phyloP scores from a whole-genome alignment of 2,113 vertebrate genomes.

The Colius striatus region DNA sequence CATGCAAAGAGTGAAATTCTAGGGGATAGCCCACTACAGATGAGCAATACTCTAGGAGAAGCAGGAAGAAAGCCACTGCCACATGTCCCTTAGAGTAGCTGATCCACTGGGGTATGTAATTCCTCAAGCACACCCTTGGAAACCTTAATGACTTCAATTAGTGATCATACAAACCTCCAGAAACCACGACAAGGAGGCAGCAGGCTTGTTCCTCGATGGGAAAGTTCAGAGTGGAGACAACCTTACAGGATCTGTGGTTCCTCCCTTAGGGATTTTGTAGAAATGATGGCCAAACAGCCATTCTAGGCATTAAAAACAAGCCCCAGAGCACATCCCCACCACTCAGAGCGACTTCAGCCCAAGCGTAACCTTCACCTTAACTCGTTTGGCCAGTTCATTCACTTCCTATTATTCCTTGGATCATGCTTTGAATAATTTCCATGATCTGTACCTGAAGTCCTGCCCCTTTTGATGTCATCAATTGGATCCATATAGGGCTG shows the following conservation, averaged over 20 bases:
- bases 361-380: neutral
- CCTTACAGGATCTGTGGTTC: rapidly evolving
- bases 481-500: constrained; percentile 47
- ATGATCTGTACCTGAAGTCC: neutral
- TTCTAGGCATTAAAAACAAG: neutral
- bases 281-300: neutral
- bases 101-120: neutral
- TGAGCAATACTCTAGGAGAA: neutral
- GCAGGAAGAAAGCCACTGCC: neutral
- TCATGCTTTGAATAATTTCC: constrained; percentile 21
- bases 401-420: constrained; percentile 47
- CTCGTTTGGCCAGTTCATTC: constrained; percentile 39
- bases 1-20: neutral
- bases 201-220: neutral
- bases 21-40: neutral
- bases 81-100: neutral
- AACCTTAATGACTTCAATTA: neutral
- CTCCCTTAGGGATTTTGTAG: neutral
- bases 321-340: neutral
- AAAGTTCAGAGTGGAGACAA: neutral
- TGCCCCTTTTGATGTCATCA: constrained; percentile 44
- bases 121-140: constrained; percentile 24
- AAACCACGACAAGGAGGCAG: neutral
- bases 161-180: neutral
- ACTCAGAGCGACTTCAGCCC: neutral